A percentile compares a stretch with the other conserved stretches of the same genome.
Conservation (phyloP, 2,888 invertebrate species). For the Boloria euphrosyne region DNA sequence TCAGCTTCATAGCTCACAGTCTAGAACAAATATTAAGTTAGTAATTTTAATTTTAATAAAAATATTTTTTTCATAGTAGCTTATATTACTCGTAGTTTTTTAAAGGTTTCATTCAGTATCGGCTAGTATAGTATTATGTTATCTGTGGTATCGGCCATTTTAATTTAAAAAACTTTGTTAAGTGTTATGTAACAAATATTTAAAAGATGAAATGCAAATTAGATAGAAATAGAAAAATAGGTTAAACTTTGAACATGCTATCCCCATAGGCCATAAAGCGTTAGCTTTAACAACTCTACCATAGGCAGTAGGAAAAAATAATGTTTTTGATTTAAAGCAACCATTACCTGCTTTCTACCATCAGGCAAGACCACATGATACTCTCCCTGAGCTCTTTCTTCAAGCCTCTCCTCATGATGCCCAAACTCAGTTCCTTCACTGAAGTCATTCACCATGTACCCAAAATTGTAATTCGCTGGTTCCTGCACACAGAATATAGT, state of each 20-base stretch:
- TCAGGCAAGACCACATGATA: constrained; percentile 86
- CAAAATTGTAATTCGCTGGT: constrained; percentile 86
- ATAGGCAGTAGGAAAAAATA: too few species aligned
- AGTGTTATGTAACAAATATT: too few species aligned
- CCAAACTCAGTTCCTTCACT: constrained; percentile 85
- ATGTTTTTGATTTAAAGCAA: not conserved
- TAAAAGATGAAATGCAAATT: too few species aligned
- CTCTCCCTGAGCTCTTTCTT: constrained; percentile 82
- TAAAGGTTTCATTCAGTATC: too few species aligned
- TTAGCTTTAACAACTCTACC: too few species aligned
- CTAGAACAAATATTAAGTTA: constrained; percentile 54
- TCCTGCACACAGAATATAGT: constrained; percentile 69
- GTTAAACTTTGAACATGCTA: too few species aligned
- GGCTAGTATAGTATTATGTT: too few species aligned
- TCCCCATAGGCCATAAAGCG: too few species aligned
- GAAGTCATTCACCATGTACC: constrained; percentile 84
- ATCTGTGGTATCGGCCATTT: too few species aligned
- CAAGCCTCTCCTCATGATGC: constrained; percentile 84
- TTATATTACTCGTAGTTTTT: too few species aligned
- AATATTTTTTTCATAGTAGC: too few species aligned
- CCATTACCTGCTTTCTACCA: constrained; percentile 82
- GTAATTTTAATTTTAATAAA: not conserved
- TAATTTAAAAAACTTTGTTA: too few species aligned
- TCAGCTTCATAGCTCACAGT: constrained; percentile 88
- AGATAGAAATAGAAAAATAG: not conserved